These are phyloP conservation scores for Antheraea mylitta DNA, from an alignment of 1,140 invertebrate genomes.

Conservation along the genomic window DNA sequence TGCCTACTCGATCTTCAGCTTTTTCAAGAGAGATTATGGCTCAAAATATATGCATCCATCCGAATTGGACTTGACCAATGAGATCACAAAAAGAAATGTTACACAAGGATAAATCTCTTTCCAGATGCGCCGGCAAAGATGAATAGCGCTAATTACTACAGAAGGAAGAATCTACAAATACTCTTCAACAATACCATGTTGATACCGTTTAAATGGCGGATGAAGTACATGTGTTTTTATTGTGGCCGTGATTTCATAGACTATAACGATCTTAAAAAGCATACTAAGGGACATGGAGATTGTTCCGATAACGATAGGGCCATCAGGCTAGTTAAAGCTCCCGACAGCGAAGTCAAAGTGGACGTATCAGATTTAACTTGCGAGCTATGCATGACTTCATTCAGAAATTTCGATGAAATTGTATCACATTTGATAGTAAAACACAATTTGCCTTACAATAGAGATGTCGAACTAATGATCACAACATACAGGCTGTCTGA, in stretches of 20 bases:
- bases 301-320: slow-evolving; percentile 33
- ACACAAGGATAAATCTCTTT: slow-evolving; percentile 47
- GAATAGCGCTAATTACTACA: slow-evolving; percentile 27
- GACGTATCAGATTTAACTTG: slow-evolving; percentile 52
- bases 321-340: slow-evolving; percentile 31
- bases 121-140: slow-evolving; percentile 43
- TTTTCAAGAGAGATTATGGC: background rate
- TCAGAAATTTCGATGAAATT: slow-evolving; percentile 36
- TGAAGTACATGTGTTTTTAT: slow-evolving; percentile 50
- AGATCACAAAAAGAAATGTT: background rate
- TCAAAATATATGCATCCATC: background rate
- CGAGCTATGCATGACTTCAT: slow-evolving; percentile 41
- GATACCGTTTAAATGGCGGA: slow-evolving; percentile 55
- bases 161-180: slow-evolving; percentile 45
- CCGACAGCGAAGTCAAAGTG: slow-evolving; percentile 47
- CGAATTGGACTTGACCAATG: background rate
- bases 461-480: slow-evolving; percentile 27
- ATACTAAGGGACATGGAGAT: slow-evolving; percentile 44
- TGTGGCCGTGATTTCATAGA: slow-evolving; percentile 36
- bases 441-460: slow-evolving; percentile 43
- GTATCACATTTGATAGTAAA: slow-evolving; percentile 39
- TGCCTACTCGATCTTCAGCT: background rate
- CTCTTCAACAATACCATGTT: slow-evolving; percentile 55
- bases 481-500: slow-evolving; percentile 33
- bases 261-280: slow-evolving; percentile 37